These are phyloP conservation scores for Cylloceria caligata DNA, from an alignment of 2,888 invertebrate genomes.

Conservation along the genomic window DNA sequence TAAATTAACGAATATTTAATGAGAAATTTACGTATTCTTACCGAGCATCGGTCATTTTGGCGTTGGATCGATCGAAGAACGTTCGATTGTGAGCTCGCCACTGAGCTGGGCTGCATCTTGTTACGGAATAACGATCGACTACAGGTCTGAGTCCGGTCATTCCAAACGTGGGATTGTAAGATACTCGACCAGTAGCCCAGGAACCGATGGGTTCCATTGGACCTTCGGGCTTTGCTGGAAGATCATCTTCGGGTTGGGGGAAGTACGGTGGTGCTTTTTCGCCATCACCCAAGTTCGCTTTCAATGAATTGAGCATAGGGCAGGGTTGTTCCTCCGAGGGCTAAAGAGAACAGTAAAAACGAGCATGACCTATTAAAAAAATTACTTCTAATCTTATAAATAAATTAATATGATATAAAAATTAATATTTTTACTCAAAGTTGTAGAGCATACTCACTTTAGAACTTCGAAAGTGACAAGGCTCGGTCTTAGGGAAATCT, in stretches of 20 bases:
- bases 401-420: too few relatives aligned
- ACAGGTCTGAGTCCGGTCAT: conserved; percentile 91
- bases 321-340: conserved; percentile 45
- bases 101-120: conserved; percentile 90
- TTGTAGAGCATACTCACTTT: conserved; percentile 46
- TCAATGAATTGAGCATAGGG: conserved; percentile 62
- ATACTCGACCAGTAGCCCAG: conserved; percentile 90
- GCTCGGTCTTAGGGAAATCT: conserved; percentile 55
- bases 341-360: conserved; percentile 2
- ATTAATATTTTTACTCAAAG: neutral
- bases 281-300: conserved; percentile 55
- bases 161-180: conserved; percentile 89
- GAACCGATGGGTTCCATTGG: conserved; percentile 87
- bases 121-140: conserved; percentile 91
- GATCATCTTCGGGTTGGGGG: conserved; percentile 86
- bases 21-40: conserved; percentile 54
- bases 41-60: conserved; percentile 85
- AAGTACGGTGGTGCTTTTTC: conserved; percentile 85
- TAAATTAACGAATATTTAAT: neutral
- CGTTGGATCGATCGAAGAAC: conserved; percentile 85
- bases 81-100: conserved; percentile 86
- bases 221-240: conserved; percentile 80
- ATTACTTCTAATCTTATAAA: neutral
- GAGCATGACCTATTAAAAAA: neutral
- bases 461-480: conserved; percentile 52